Evolutionary conservation across 2,113 vertebrate genomes (phyloP).

Genomic region (Crypturellus undulatus): DNA sequence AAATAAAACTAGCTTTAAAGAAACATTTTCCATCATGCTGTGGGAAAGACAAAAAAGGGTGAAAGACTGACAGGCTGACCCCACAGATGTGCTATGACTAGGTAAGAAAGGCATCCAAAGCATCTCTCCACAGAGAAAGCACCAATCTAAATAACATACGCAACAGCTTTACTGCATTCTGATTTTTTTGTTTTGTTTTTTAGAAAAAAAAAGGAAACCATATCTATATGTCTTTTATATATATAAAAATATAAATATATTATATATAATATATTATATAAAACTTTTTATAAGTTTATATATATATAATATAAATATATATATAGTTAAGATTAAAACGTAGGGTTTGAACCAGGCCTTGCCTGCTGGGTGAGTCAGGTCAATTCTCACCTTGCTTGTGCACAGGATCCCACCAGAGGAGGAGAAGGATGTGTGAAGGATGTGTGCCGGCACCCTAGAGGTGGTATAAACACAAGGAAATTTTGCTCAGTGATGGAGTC

Average conservation of each 20-base stretch:
- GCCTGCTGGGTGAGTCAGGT: background rate
- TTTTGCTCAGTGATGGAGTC: background rate
- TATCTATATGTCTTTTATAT: too few species aligned
- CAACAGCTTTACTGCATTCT: background rate
- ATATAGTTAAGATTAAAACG: background rate
- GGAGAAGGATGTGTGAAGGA: background rate
- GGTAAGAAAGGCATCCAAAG: background rate
- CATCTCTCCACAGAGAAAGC: background rate
- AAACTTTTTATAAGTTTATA: background rate
- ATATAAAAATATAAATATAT: too few species aligned
- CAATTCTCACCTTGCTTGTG: background rate
- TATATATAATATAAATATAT: background rate
- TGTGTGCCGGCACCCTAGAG: background rate
- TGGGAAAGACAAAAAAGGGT: background rate
- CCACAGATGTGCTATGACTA: background rate
- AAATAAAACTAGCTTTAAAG: background rate
- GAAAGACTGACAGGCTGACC: background rate
- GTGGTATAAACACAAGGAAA: background rate
- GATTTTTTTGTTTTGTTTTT: background rate
- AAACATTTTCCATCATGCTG: background rate
- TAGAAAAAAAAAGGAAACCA: too few species aligned
- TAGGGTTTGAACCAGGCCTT: background rate
- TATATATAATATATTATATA: background rate
- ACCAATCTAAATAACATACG: background rate
- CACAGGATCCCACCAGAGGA: background rate